phyloP scores from a whole-genome alignment of 53 echinoderm and acorn worm genomes.

The Zoroaster sp. region DNA sequence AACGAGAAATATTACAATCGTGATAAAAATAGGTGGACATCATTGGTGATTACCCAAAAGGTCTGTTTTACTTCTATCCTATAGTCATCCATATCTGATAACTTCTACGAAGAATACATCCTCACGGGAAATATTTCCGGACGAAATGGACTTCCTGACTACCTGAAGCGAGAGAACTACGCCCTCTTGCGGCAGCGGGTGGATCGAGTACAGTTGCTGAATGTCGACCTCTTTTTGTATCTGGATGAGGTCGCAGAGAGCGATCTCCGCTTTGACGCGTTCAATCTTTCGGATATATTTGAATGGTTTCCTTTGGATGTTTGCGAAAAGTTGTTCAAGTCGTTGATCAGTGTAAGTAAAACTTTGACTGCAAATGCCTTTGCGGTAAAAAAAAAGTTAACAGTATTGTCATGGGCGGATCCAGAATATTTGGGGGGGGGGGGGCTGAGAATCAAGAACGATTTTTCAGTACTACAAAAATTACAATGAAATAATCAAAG shows the following conservation, averaged over 20 bases:
- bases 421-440: too few species aligned
- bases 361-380: too few species aligned
- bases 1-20: too few species aligned
- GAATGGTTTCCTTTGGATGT: not conserved
- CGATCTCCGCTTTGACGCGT: slow-evolving; percentile 7
- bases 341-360: not conserved
- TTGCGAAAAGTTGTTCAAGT: not conserved
- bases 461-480: too few species aligned
- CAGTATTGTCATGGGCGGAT: too few species aligned
- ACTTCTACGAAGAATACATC: slow-evolving; percentile 1
- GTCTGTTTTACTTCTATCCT: not conserved
- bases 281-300: slow-evolving; percentile 2
- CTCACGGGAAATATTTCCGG: not conserved
- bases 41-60: not conserved
- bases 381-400: too few species aligned
- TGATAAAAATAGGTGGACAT: not conserved
- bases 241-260: not conserved
- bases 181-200: slow-evolving; percentile 14
- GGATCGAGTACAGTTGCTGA: not conserved
- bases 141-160: not conserved
- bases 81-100: not conserved
- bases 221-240: not conserved
- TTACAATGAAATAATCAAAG: too few species aligned
- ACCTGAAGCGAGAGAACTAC: slow-evolving; percentile 10
- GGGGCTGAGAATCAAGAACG: too few species aligned